Evolutionary conservation across 2,797 vertebrate genomes (phyloP).

Genomic region (Trichosurus vulpecula): DNA sequence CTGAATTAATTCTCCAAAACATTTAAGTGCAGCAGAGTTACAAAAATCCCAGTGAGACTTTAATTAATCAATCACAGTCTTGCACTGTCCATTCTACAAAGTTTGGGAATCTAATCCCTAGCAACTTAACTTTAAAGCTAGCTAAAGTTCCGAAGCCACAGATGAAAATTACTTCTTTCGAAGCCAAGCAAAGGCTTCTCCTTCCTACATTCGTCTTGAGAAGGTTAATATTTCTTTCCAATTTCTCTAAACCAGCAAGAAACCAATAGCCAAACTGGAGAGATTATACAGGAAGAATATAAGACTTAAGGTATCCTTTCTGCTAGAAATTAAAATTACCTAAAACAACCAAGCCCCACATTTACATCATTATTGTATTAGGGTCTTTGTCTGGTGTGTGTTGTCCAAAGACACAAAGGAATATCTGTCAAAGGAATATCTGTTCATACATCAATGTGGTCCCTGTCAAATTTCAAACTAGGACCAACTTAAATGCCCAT

Average conservation of each 20-base stretch:
- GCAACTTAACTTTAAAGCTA: background rate
- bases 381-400: background rate
- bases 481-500: background rate
- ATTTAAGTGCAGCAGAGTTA: fast-evolving
- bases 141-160: background rate
- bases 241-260: background rate
- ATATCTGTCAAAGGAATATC: background rate
- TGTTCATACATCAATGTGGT: background rate
- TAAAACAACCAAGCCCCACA: background rate
- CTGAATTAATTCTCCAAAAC: background rate
- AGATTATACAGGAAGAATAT: background rate
- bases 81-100: background rate
- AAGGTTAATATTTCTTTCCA: constrained; percentile 1
- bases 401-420: background rate
- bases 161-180: background rate
- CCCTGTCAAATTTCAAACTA: background rate
- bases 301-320: constrained; percentile 14
- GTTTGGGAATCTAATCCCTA: background rate
- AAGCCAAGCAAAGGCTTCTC: background rate
- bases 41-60: background rate
- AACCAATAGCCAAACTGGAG: background rate
- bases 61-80: background rate
- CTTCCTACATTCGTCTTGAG: background rate
- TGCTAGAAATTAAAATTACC: background rate
- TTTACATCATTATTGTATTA: background rate